Evolutionary conservation across 1,140 invertebrate species (phyloP).

Genomic region (Apocrypta bakeri): DNA sequence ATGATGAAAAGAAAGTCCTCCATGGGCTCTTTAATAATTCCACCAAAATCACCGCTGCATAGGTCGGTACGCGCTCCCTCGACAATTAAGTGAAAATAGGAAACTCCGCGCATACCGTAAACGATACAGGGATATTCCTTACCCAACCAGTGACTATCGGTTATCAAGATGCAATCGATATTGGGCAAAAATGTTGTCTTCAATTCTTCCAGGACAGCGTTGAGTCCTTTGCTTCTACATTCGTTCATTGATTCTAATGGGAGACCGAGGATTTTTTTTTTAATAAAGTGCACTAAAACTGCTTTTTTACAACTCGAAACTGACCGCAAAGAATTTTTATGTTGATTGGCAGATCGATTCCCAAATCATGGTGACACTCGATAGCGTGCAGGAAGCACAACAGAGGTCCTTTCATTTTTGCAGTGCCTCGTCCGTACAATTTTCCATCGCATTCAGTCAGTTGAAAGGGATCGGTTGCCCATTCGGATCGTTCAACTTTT

Average conservation of each 20-base stretch:
- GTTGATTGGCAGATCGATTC: constrained; percentile 77
- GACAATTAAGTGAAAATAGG: constrained; percentile 78
- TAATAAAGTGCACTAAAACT: no score
- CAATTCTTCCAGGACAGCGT: constrained; percentile 74
- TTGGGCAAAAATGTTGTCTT: constrained; percentile 73
- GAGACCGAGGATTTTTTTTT: no score
- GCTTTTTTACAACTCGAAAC: no score
- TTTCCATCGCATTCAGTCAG: constrained; percentile 54
- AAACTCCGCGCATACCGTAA: constrained; percentile 79
- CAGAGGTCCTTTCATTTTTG: constrained; percentile 63
- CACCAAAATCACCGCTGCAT: constrained; percentile 80
- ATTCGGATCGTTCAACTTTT: constrained; percentile 69
- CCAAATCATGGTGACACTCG: constrained; percentile 74
- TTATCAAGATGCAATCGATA: constrained; percentile 79
- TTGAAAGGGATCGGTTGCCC: constrained; percentile 59
- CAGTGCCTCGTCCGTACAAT: constrained; percentile 56
- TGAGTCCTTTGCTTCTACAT: constrained; percentile 73
- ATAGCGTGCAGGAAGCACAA: constrained; percentile 60
- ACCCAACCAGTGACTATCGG: constrained; percentile 83
- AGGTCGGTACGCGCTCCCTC: constrained; percentile 78
- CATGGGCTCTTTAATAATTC: constrained; percentile 76
- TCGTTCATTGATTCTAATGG: constrained; percentile 82
- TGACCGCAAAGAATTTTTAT: constrained; percentile 75
- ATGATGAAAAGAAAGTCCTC: constrained; percentile 74
- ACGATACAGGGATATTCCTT: constrained; percentile 80